Percentiles rank a stretch among this genome's conserved stretches.
These are phyloP conservation scores for Ptychobarbus kaznakovi DNA, from an alignment of 2,797 vertebrate species.

Conservation along the genomic window DNA sequence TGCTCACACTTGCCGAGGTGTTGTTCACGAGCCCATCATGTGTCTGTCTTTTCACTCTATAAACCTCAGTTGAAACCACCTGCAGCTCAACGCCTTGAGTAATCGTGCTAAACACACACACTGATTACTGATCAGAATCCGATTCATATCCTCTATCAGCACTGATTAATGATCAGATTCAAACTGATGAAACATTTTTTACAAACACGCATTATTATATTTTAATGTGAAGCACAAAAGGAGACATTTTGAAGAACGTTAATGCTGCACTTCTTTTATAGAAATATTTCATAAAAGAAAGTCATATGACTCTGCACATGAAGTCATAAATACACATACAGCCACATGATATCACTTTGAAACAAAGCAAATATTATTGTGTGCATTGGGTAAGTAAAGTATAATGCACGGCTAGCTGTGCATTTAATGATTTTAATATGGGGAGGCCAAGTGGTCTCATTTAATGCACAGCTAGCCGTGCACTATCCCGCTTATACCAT, in stretches of 20 bases:
- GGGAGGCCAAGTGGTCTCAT: background rate
- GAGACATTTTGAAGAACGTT: background rate
- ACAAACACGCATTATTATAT: background rate
- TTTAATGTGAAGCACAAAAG: background rate
- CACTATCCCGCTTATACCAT: no score
- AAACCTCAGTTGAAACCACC: conserved; percentile 14
- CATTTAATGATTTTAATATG: no score
- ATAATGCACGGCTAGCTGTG: background rate
- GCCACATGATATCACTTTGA: background rate
- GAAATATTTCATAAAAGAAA: background rate
- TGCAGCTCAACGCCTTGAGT: background rate
- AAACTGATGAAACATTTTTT: background rate
- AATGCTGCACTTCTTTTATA: background rate
- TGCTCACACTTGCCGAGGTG: conserved; percentile 4
- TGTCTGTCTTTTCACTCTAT: conserved; percentile 34
- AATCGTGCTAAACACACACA: background rate
- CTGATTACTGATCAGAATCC: background rate
- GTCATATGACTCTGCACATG: background rate
- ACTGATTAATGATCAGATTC: background rate
- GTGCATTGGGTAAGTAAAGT: background rate
- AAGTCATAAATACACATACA: background rate
- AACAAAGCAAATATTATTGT: background rate
- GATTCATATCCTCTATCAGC: background rate
- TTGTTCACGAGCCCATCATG: conserved; percentile 15
- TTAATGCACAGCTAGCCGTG: background rate